A percentile compares a stretch with the other conserved stretches of the same genome.
phyloP scores from a whole-genome alignment of 1,140 invertebrate species.

The Bathynomus jamesi region DNA sequence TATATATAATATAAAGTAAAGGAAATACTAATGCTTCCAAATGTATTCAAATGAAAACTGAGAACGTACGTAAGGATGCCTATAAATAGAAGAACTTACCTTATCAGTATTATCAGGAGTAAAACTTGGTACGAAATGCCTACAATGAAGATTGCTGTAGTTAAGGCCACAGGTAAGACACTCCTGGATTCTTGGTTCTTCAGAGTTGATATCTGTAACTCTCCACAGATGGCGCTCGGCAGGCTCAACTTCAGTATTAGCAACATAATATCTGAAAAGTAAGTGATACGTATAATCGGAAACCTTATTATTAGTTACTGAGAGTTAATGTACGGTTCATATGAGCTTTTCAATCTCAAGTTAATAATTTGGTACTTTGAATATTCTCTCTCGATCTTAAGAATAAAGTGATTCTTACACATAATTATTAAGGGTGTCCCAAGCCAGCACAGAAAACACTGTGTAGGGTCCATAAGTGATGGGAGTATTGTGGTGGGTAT shows the following conservation, averaged over 20 bases:
- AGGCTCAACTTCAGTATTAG: slow-evolving; percentile 57
- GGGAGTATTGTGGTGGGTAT: slow-evolving; percentile 34
- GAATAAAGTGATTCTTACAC: slow-evolving; percentile 54
- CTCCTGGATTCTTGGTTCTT: slow-evolving; percentile 37
- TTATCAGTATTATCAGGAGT: slow-evolving; percentile 38
- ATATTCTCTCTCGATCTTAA: no score
- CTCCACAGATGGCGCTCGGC: slow-evolving; percentile 65
- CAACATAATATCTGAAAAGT: slow-evolving; percentile 56
- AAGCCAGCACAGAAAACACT: slow-evolving; percentile 57
- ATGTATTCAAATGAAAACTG: no score
- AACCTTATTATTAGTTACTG: no score
- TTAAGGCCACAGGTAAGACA: slow-evolving; percentile 52
- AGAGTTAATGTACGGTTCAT: no score
- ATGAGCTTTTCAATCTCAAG: no score
- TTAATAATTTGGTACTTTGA: no score
- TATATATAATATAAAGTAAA: no score
- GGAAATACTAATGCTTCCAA: no score
- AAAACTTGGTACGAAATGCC: slow-evolving; percentile 45
- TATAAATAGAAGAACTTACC: slow-evolving; percentile 8
- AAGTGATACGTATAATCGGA: not conserved
- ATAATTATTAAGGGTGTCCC: slow-evolving; percentile 54
- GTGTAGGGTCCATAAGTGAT: slow-evolving; percentile 60
- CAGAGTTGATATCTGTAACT: slow-evolving; percentile 46
- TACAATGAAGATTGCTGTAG: slow-evolving; percentile 39
- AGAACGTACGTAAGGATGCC: no score